A percentile compares a stretch with the other conserved stretches of the same genome.
These are phyloP conservation scores for Oscheius sp. DNA, from an alignment of 1,140 invertebrate genomes.

Conservation along the genomic window DNA sequence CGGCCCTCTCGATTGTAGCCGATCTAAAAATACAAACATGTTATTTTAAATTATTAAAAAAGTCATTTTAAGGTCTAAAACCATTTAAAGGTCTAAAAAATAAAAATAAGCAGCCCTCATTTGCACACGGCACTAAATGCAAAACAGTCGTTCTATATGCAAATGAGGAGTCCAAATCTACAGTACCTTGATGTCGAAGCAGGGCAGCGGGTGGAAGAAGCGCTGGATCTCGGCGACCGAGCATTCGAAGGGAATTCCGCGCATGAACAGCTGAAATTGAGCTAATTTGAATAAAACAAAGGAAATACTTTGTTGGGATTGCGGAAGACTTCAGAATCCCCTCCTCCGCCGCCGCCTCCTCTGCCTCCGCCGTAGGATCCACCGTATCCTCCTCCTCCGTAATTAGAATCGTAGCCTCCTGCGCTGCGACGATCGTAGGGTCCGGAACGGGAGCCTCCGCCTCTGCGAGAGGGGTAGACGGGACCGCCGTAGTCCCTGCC, in stretches of 20 bases:
- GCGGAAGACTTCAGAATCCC: not conserved
- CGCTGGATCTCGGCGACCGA: not conserved
- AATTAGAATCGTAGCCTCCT: conserved; percentile 4
- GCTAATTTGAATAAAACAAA: not conserved
- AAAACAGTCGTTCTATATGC: not conserved
- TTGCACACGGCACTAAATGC: too few species aligned
- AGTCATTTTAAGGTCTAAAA: too few species aligned
- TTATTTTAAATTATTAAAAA: not conserved
- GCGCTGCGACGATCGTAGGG: not conserved
- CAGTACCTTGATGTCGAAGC: conserved; percentile 16
- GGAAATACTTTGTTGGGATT: not conserved
- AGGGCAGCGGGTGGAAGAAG: conserved; percentile 20
- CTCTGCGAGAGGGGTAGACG: not conserved
- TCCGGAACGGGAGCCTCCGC: not conserved
- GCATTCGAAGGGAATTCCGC: conserved; percentile 24
- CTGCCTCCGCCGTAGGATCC: not conserved
- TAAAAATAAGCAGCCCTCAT: too few species aligned
- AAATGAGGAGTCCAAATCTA: not conserved
- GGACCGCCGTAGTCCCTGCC: not conserved
- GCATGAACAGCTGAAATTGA: conserved; percentile 21
- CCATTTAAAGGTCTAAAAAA: too few species aligned
- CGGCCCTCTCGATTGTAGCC: conserved; percentile 14
- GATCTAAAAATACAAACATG: not conserved
- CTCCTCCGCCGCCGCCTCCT: not conserved
- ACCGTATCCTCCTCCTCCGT: not conserved